Evolutionary conservation across 2,113 vertebrate species (phyloP).

Genomic region (Ciconia maguari): DNA sequence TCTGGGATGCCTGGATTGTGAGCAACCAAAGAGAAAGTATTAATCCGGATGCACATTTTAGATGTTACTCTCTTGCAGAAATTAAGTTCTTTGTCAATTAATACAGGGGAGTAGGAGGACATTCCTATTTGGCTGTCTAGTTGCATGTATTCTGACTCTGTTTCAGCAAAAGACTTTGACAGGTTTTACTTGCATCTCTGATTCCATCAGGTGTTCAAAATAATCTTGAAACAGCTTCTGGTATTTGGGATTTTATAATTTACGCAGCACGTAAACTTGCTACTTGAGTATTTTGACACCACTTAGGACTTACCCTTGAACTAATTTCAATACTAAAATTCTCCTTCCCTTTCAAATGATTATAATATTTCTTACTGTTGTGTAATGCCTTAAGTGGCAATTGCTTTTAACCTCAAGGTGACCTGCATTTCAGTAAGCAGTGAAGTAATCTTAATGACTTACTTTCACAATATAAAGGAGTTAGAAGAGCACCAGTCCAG

Average conservation of each 20-base stretch:
- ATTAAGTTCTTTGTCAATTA: background rate
- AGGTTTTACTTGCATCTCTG: background rate
- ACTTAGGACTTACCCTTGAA: background rate
- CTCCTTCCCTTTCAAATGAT: background rate
- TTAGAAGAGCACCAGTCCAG: background rate
- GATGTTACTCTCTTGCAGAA: background rate
- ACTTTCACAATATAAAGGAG: background rate
- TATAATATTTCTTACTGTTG: constrained; percentile 1
- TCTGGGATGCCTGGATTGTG: background rate
- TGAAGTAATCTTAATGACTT: background rate
- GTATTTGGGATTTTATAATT: background rate
- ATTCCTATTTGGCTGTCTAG: background rate
- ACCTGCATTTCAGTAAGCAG: background rate
- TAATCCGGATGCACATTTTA: background rate
- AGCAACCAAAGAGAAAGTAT: background rate
- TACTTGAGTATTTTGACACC: background rate
- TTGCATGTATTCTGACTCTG: background rate
- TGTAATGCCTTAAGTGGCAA: background rate
- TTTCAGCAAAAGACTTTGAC: background rate
- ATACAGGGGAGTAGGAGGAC: background rate
- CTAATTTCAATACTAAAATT: background rate
- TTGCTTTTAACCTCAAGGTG: background rate
- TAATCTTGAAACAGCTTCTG: background rate
- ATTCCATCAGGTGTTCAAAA: background rate
- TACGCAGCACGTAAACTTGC: background rate